Base-by-base conservation (phyloP, 2,888 invertebrate genomes). In the Drosophila niveifrons region DNA sequence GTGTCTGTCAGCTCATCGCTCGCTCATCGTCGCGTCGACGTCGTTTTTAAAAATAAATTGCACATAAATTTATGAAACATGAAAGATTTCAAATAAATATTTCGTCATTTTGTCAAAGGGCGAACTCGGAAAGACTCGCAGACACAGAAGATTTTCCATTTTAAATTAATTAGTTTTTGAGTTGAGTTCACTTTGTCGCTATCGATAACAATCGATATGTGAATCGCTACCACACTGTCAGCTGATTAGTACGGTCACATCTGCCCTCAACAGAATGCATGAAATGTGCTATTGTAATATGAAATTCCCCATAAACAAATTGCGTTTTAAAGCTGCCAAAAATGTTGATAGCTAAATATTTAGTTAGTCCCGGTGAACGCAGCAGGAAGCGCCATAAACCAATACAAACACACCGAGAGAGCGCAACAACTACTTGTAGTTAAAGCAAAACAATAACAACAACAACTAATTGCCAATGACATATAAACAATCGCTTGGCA, bases 51-150 rank as follows among this genome's bases (percentile, higher is more conserved):
- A 87, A 85, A 89, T 89, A 89, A 86, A 89, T 84, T 81, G 82
- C 79, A 77, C 79, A 87, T 87, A 79, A 84, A 82, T 85, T 82
- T 85, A 88, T 88, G 83, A 82, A 87, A 89, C 85, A 88, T 85
- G 88, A 87, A 88, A 87, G 86, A 87, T 87, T 85, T 89, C 82
- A 88, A 75, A 87, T 89, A 87, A 87, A 87, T 89, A 89, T 89
- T 89, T 87, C 89, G 69, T 82, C 89, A 89, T 87, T 62, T 80
- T 63, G 80, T 78, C 73, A 67, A 47, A 47, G 31, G 55, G 31
- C 18, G 53, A 4, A 8, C 29, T 11, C 29, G 43, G 13, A 53
- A 18, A 10, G 31, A n/a, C 11, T 34, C 18, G 31, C 8, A 10
- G 31, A 0, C 31, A 47, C 13, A 15, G 8, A 1, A 11, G 28